These are phyloP conservation scores for Noctua comes DNA, from an alignment of 2,888 invertebrate genomes.

Conservation along the genomic window DNA sequence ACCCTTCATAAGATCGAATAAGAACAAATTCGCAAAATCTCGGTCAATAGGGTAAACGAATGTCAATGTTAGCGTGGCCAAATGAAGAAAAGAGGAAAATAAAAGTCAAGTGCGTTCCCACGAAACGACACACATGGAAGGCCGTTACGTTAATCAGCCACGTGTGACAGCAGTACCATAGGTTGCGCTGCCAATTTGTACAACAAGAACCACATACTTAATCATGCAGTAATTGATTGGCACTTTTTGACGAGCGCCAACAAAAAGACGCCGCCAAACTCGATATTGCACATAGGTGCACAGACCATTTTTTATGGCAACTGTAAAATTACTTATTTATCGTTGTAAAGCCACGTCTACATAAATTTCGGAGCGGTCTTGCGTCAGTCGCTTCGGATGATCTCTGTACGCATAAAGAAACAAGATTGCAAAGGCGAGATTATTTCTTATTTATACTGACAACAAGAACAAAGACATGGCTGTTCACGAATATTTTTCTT, in stretches of 20 bases:
- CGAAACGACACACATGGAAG: constrained; percentile 74
- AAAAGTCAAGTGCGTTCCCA: constrained; percentile 80
- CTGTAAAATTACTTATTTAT: constrained; percentile 77
- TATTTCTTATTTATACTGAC: constrained; percentile 67
- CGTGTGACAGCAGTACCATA: constrained; percentile 71
- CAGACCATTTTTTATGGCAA: constrained; percentile 57
- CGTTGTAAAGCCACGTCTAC: constrained; percentile 58
- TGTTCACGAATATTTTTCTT: constrained; percentile 53
- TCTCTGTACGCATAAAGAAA: constrained; percentile 65
- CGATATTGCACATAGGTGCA: constrained; percentile 44
- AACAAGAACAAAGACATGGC: constrained; percentile 58
- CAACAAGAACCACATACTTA: constrained; percentile 75
- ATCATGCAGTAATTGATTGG: constrained; percentile 81
- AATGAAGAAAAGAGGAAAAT: constrained; percentile 73
- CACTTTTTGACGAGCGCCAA: constrained; percentile 73
- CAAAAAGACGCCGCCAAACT: constrained; percentile 70
- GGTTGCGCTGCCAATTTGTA: constrained; percentile 77
- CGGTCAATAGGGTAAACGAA: constrained; percentile 74
- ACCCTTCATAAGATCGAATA: constrained; percentile 27
- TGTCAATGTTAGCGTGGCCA: constrained; percentile 74
- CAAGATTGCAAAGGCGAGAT: constrained; percentile 65
- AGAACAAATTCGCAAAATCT: constrained; percentile 64
- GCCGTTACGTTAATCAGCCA: constrained; percentile 75
- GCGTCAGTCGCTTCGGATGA: constrained; percentile 68
- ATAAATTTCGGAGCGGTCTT: constrained; percentile 71